Base-by-base conservation (phyloP, 1,140 invertebrate species). In the Aphelenchoides avenae region DNA sequence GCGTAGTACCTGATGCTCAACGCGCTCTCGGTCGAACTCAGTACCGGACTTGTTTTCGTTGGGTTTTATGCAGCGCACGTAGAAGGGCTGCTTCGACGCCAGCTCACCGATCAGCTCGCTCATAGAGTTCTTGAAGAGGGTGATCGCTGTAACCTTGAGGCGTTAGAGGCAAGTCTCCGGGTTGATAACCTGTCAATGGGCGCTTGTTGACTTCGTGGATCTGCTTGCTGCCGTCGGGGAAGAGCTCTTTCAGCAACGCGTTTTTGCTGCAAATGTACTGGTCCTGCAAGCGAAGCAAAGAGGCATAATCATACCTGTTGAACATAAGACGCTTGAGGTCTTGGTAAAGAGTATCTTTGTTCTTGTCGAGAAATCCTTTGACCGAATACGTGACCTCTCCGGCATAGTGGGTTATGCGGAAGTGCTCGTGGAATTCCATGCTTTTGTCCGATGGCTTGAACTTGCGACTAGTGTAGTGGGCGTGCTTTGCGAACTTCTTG, bases 401-500 rank as follows among this genome's bases (percentile, higher is more conserved):
- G 18, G 87, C 86, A 75, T 87, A 88, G 73, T 88, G 86, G 54
- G 83, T 82, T 41, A 87, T 82, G 5, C 83, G 73, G 70, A 87
- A 87, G 31, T 84, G 85, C 15, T 83, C 80, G 29, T 85, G 96
- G 91, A 76, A 89, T 90, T 62, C 88, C 86, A 79, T 85, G 84
- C 79, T 90, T 88, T 73, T 91, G 90, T 64, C 89, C 88, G 81
- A 93, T 93, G 76, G 89, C 87, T 79, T 89, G 88, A 59, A 31
- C 79, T 89, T 91, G 33, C 93, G 91, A 58, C 82, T 83, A 82
- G 94, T 83, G 86, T 89, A 97, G 84, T 91, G 91, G 66, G 88
- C 85, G 76, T 90, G 91, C 82, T 97, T 96, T 80, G 91, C 92
- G 82, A 97, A 86, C 82, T 96, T 91, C 83, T 93, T 93, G 82